Conservation (phyloP, 1,140 invertebrate species). For the Campoletis sonorensis region DNA sequence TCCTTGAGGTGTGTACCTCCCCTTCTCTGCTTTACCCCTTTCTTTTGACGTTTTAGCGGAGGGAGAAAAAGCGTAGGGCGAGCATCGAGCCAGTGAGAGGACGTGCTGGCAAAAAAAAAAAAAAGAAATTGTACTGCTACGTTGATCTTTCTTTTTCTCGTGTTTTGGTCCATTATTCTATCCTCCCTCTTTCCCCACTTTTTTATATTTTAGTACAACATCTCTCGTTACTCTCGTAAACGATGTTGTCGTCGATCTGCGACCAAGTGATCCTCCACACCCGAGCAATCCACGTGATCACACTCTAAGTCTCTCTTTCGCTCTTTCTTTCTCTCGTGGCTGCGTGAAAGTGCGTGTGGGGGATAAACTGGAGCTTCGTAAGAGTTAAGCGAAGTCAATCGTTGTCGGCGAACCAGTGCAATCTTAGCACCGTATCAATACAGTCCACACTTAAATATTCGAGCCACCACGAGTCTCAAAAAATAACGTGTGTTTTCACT, state of each 20-base stretch:
- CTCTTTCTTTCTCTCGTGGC: constrained; percentile 3
- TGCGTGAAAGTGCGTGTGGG: constrained; percentile 44
- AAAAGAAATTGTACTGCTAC: too few relatives aligned
- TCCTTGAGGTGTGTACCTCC: neutral
- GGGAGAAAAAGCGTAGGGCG: neutral
- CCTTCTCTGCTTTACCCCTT: neutral
- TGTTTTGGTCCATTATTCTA: neutral
- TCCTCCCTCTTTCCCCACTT: neutral
- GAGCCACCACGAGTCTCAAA: neutral
- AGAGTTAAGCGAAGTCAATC: constrained; percentile 46
- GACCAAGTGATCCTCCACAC: neutral
- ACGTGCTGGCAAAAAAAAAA: neutral
- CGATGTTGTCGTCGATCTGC: neutral
- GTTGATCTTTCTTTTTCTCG: neutral
- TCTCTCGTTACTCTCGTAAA: constrained; percentile 4
- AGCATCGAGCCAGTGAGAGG: neutral
- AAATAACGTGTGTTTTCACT: neutral
- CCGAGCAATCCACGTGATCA: neutral
- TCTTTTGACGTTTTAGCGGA: neutral
- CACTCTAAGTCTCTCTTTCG: constrained; percentile 1
- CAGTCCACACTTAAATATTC: neutral
- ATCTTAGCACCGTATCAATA: constrained; percentile 38
- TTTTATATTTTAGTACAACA: neutral
- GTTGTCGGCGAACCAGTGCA: constrained; percentile 42
- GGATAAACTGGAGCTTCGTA: constrained; percentile 47